Evolutionary conservation across 2,113 vertebrate genomes (phyloP).

Genomic region (human (Homo sapiens)): GRCh38 chrX:134921501-134922000

Average conservation of each 20-base stretch:
- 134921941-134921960: too few species aligned
- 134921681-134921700: neutral
- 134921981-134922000: too few species aligned
- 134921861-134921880: too few species aligned
- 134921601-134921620: neutral
- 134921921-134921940: too few species aligned
- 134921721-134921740: neutral
- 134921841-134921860: too few species aligned
- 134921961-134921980: too few species aligned
- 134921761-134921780: neutral
- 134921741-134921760: neutral
- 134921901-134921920: too few species aligned
- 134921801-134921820: too few species aligned
- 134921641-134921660: neutral
- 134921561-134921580: slow-evolving; percentile 1
- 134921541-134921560: neutral
- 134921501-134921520: neutral
- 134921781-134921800: neutral
- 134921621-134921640: neutral
- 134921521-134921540: neutral
- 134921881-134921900: too few species aligned
- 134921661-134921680: neutral
- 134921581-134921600: neutral
- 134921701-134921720: neutral
- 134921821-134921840: too few species aligned